A percentile compares a stretch with the other conserved stretches of the same genome.
phyloP scores from a whole-genome alignment of 1,140 invertebrate species.

The Globodera ellingtonae region DNA sequence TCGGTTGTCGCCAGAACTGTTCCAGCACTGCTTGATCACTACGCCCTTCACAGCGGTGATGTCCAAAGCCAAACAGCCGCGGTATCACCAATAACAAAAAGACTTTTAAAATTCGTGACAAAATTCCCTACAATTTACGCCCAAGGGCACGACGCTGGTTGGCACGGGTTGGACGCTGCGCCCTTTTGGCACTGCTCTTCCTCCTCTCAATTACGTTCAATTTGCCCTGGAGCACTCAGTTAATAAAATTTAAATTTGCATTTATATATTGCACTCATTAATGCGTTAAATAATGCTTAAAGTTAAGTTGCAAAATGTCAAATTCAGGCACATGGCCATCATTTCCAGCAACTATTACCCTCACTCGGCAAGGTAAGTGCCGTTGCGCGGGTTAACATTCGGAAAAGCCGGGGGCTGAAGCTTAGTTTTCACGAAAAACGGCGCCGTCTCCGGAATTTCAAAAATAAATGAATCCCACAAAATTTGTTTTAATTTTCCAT shows the following conservation, averaged over 20 bases:
- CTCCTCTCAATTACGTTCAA: slow-evolving; percentile 36
- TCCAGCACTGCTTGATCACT: neutral
- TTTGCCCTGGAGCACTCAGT: slow-evolving; percentile 28
- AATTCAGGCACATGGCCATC: slow-evolving; percentile 43
- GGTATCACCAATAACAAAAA: neutral
- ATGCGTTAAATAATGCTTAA: neutral
- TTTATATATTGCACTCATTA: neutral
- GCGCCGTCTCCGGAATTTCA: too few relatives aligned
- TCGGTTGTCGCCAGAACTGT: neutral
- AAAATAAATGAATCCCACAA: too few relatives aligned
- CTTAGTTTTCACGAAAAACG: too few relatives aligned
- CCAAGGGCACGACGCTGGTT: neutral
- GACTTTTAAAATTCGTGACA: neutral
- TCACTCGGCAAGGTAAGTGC: slow-evolving; percentile 26
- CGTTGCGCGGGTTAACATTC: slow-evolving; percentile 8
- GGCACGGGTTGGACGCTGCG: neutral
- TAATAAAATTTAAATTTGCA: neutral
- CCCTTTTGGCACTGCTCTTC: slow-evolving; percentile 24
- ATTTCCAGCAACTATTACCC: slow-evolving; percentile 50
- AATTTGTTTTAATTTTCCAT: too few relatives aligned
- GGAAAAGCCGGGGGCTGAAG: too few relatives aligned
- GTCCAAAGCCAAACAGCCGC: neutral
- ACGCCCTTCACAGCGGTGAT: neutral
- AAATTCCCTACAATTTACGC: neutral
- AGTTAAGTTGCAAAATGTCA: neutral